These are phyloP conservation scores for Lycopodina hypogea DNA, from an alignment of 37 sponge, comb jelly and placozoan species.

Conservation along the genomic window DNA sequence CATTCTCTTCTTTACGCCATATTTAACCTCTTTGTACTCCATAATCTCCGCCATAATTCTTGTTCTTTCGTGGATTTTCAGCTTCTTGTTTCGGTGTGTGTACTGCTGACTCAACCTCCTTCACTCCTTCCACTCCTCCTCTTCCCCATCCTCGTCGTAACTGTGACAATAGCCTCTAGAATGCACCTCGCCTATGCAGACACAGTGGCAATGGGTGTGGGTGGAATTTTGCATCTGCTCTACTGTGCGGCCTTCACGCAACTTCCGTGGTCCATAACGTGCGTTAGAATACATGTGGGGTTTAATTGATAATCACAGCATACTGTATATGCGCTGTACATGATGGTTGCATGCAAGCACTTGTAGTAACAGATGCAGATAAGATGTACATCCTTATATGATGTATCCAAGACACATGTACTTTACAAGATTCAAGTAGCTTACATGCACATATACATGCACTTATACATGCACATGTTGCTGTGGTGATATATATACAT, in stretches of 20 bases:
- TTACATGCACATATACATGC: too few relatives aligned
- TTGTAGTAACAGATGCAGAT: too few relatives aligned
- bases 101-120: conserved; percentile 10
- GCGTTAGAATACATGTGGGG: too few relatives aligned
- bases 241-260: conserved; percentile 21
- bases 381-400: too few relatives aligned
- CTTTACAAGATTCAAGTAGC: too few relatives aligned
- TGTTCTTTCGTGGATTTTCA: background rate
- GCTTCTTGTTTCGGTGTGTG: conserved; percentile 18
- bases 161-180: conserved; percentile 20
- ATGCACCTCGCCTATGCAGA: background rate
- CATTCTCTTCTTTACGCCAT: background rate
- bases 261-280: conserved; percentile 52
- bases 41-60: background rate
- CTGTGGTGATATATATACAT: too few relatives aligned
- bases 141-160: conserved; percentile 30
- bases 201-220: conserved; percentile 2
- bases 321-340: too few relatives aligned
- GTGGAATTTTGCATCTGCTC: conserved; percentile 10
- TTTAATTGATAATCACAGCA: too few relatives aligned
- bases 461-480: too few relatives aligned
- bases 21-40: background rate
- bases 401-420: too few relatives aligned
- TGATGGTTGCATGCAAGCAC: too few relatives aligned
- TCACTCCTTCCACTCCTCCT: conserved; percentile 46